A percentile compares a stretch with the other conserved stretches of the same genome.
These are phyloP conservation scores for Gastrophryne carolinensis DNA, from an alignment of 2,797 vertebrate genomes.

Conservation along the genomic window DNA sequence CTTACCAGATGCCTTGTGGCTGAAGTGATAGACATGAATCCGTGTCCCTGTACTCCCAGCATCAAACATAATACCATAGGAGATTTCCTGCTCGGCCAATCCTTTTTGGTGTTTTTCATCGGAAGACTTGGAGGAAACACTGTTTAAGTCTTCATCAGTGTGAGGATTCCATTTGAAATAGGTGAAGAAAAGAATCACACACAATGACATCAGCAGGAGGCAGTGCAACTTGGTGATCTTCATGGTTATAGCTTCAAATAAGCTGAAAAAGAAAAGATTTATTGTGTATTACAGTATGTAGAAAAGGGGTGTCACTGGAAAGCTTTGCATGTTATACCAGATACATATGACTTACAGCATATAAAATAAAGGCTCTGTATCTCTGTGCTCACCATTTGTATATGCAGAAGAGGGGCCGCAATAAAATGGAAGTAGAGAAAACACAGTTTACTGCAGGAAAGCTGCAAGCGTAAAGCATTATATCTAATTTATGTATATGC, in stretches of 20 bases:
- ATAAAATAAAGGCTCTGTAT: no score
- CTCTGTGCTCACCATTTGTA: no score
- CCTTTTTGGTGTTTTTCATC: constrained; percentile 36
- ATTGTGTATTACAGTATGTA: no score
- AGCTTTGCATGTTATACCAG: no score
- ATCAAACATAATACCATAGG: constrained; percentile 92
- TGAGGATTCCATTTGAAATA: constrained; percentile 77
- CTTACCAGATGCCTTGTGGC: constrained; percentile 74
- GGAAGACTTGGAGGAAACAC: constrained; percentile 50
- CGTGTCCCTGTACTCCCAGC: constrained; percentile 94
- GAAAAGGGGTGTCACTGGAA: no score
- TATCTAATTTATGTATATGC: no score
- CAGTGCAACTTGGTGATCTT: constrained; percentile 80
- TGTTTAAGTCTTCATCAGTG: constrained; percentile 48
- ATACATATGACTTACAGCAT: no score
- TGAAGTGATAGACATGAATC: constrained; percentile 88
- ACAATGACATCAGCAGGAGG: constrained; percentile 70
- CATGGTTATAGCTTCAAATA: constrained; percentile 70
- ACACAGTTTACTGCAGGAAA: no score
- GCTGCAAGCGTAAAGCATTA: no score
- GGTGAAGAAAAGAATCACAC: constrained; percentile 77
- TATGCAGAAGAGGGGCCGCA: no score
- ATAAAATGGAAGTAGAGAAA: no score
- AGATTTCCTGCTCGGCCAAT: constrained; percentile 54
- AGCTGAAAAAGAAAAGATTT: constrained; percentile 19